Base-by-base conservation (phyloP, 2,797 vertebrate genomes). In the Myotis pilosus region DNA sequence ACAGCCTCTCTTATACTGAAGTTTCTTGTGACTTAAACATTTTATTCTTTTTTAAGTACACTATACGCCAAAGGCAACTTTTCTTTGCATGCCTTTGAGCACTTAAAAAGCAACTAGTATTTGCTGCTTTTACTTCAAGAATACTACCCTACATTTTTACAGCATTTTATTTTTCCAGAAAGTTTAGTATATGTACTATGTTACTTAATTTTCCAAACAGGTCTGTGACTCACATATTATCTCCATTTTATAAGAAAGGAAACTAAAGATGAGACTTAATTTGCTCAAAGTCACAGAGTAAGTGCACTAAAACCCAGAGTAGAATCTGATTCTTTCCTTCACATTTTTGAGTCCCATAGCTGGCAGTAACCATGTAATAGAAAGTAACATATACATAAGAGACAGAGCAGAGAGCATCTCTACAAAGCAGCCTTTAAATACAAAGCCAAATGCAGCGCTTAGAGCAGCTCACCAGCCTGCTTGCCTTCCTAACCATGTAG, bases 51-150 rank as follows among this genome's bases (percentile, higher is more conserved):
- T 91, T 91, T 81, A 64, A 83, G 22, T 83, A 85, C 1, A 82
- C 11, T 66, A 28, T 16, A 93, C 55, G 13, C 28, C 51, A 89
- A 86, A 91, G 84, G 33, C 47, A 51, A 89, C 66, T 71, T 76
- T 78, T 62, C 86, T 92, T 86, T 69, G 44, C 49, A 83, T 44
- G 36, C 16, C 55, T 71, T 55, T 72, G 6, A 69, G 16, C 5
- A 94, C 47, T 44, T 82, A 89, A 82, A 71, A 78, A 88, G n/a
- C 41, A 92, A 64, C 66, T 92, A 72, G 68, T 49, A 92, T 86
- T 74, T 75, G 41, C 51, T 80, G 44, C 17, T 83, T 93, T 92
- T 80, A 93, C 44, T 91, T 94, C 9, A 89, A 74, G 36, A 93
- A 78, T n/a, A 87, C 22, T 25, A 79, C 36, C 60, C 49, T 66